These are phyloP conservation scores for Chloebia gouldiae DNA, from an alignment of 2,113 vertebrate species.

Conservation along the genomic window DNA sequence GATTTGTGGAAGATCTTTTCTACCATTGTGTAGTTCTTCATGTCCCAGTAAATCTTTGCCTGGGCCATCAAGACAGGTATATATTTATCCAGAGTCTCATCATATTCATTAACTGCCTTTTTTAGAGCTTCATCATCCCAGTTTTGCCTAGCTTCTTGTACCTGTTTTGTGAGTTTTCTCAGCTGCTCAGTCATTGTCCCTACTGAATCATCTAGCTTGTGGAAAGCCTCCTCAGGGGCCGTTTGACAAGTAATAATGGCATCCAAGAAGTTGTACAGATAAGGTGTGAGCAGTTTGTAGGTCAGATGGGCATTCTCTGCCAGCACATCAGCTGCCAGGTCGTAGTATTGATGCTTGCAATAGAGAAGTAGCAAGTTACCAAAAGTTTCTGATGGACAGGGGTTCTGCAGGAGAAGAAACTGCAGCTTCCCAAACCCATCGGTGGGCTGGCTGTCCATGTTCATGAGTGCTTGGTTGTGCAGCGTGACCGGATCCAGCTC, in stretches of 20 bases:
- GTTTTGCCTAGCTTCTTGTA: constrained; percentile 83
- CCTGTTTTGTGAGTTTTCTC: constrained; percentile 85
- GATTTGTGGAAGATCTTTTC: constrained; percentile 97
- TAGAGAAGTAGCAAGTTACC: constrained; percentile 93
- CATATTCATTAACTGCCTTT: constrained; percentile 85
- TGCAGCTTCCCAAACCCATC: constrained; percentile 95
- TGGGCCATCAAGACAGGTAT: constrained; percentile 93
- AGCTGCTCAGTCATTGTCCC: constrained; percentile 86
- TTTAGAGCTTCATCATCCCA: constrained; percentile 85
- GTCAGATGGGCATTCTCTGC: constrained; percentile 96
- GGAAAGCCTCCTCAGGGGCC: constrained; percentile 92
- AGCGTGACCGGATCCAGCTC: constrained; percentile 93
- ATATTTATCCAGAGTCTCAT: constrained; percentile 89
- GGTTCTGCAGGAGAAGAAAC: constrained; percentile 92
- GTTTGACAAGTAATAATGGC: constrained; percentile 93
- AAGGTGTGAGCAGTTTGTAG: constrained; percentile 90
- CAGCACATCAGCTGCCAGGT: constrained; percentile 93
- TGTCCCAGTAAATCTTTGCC: constrained; percentile 96
- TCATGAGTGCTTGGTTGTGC: constrained; percentile 94
- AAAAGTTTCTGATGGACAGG: constrained; percentile 92
- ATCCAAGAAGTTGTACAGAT: constrained; percentile 92
- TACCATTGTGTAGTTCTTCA: constrained; percentile 92
- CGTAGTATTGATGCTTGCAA: constrained; percentile 89
- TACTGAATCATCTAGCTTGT: constrained; percentile 89
- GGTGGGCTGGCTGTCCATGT: constrained; percentile 89